These are phyloP conservation scores for Ferrisia virgata DNA, from an alignment of 2,888 invertebrate genomes.

Conservation along the genomic window DNA sequence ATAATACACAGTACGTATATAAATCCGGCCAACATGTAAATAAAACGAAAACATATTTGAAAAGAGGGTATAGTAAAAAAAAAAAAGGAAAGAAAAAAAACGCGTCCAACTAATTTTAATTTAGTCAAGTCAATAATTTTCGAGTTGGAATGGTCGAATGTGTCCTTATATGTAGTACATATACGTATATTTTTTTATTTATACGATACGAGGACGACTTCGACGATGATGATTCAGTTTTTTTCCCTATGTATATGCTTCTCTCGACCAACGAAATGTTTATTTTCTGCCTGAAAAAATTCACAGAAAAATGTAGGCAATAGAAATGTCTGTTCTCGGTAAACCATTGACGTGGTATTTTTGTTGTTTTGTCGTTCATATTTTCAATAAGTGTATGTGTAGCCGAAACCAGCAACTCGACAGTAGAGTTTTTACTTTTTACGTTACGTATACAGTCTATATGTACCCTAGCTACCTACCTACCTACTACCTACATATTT, in stretches of 20 bases:
- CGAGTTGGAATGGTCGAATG: neutral
- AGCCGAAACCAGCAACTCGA: neutral
- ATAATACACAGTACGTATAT: neutral
- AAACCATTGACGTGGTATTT: slow-evolving; percentile 3
- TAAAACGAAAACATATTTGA: slow-evolving; percentile 15
- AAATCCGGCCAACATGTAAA: slow-evolving; percentile 10
- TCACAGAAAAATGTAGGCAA: slow-evolving; percentile 21
- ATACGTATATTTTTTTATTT: neutral
- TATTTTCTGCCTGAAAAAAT: slow-evolving; percentile 30
- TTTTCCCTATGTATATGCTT: neutral
- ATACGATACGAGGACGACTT: neutral
- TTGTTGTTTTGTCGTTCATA: neutral
- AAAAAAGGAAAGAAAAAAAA: neutral
- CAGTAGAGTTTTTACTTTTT: too few relatives aligned
- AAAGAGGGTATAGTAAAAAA: neutral
- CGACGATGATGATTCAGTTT: neutral
- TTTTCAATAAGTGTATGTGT: neutral
- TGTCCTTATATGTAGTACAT: neutral
- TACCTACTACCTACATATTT: too few relatives aligned
- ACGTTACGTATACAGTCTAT: too few relatives aligned
- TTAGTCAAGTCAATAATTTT: slow-evolving; percentile 14
- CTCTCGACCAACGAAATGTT: neutral
- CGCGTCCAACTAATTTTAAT: slow-evolving; percentile 15
- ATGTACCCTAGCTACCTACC: too few relatives aligned
- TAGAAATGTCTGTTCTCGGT: neutral